Evolutionary conservation across 2,797 vertebrate species (phyloP), one percentile per base, ranked within the genome.

Genomic region (Sus cebifrons): DNA sequence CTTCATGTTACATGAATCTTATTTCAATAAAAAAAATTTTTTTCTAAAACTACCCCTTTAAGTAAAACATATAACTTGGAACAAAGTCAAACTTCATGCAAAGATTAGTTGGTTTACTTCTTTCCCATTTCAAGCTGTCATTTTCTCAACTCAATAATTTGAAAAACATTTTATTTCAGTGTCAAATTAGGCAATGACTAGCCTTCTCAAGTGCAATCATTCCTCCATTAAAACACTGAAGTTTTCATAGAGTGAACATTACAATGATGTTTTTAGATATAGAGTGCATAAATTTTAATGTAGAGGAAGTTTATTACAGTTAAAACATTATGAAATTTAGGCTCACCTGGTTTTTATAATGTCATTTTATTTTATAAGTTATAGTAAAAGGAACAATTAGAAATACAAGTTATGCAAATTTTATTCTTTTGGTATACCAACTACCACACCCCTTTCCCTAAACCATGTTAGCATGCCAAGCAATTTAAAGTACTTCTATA

Each of bases 271-370:
- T 89, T 94, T 85, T 58, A 93, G 58, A 75, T 56, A 74, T 3
- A 87, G 52, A 87, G 36, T 32, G n/a, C 4, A 3, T 68, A 77
- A 62, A 14, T 84, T 94, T 92, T 79, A 82, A 70, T 17, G 17
- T 68, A 79, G 78, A 85, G 73, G 36, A 71, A 79, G 29, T 70
- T 90, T 86, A 93, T n/a, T n/a, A 84, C 25, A 95, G 29, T 91
- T 75, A 96, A 87, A 93, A 94, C 36, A 77, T 29, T 78, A 87
- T 49, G 64, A 89, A 52, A 86, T 62, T 94, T 62, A 90, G 64
- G 70, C 15, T 91, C 78, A 71, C 6, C n/a, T 44, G 9, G 36
- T 27, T 68, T 86, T 82, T 84, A 88, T 64, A 82, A 60, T 3
- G 1, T 78, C 49, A 89, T 83, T 78, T 91, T 71, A 91, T 60